These are phyloP conservation scores for Podarcis cretensis DNA, from an alignment of 2,113 vertebrate species.

Conservation along the genomic window DNA sequence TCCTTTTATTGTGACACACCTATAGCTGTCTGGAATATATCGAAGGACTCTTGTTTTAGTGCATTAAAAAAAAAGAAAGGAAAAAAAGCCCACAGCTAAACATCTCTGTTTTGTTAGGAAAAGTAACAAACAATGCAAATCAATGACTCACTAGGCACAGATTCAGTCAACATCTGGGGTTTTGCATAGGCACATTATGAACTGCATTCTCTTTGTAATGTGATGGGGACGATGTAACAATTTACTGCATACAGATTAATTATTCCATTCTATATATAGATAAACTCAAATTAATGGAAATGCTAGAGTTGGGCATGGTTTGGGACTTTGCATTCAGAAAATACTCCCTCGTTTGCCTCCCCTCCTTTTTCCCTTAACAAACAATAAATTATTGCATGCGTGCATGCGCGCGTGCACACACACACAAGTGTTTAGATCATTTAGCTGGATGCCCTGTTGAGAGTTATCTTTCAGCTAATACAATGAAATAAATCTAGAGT, in stretches of 20 bases:
- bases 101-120: neutral
- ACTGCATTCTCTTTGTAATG: neutral
- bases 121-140: neutral
- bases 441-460: neutral
- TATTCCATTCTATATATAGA: neutral
- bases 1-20: neutral
- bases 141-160: neutral
- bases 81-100: neutral
- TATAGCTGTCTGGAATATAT: neutral
- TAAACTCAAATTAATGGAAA: neutral
- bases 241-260: neutral
- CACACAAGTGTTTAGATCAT: conserved; percentile 5
- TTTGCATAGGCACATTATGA: neutral
- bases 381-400: neutral
- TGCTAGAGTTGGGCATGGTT: neutral
- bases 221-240: conserved; percentile 9
- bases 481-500: neutral
- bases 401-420: neutral
- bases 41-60: neutral
- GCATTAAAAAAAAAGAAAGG: too few relatives aligned
- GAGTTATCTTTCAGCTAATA: conserved; percentile 27
- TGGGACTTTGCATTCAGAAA: conserved; percentile 14
- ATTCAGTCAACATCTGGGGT: neutral
- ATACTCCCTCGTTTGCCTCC: neutral
- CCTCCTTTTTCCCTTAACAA: conserved; percentile 21